Evolutionary conservation across 2,113 vertebrate species (phyloP).

Genomic region (Tretioscincus oriximinensis): DNA sequence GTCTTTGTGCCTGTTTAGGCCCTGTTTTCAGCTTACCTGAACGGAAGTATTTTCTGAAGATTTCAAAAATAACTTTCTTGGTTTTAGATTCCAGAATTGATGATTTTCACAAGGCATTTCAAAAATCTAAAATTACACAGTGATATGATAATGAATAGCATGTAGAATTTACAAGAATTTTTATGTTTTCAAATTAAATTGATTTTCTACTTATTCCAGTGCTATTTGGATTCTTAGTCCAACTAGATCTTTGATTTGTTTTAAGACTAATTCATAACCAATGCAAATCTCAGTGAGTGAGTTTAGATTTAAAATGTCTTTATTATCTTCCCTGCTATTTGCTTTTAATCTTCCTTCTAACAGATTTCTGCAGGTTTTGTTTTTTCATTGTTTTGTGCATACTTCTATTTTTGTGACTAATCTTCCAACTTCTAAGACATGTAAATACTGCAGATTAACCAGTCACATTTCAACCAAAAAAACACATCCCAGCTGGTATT

Average conservation of each 20-base stretch:
- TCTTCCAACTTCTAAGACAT: slow-evolving; percentile 44
- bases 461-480: slow-evolving; percentile 26
- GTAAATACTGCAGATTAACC: slow-evolving; percentile 50
- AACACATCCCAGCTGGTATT: slow-evolving; percentile 40
- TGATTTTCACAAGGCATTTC: neutral
- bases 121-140: neutral
- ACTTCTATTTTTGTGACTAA: slow-evolving; percentile 20
- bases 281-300: slow-evolving; percentile 53
- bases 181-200: neutral
- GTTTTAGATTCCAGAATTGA: neutral
- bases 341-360: slow-evolving; percentile 43
- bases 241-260: neutral
- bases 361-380: slow-evolving; percentile 17
- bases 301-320: slow-evolving; percentile 46
- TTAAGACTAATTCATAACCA: neutral
- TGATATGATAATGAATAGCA: neutral
- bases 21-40: no score
- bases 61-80: neutral
- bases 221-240: neutral
- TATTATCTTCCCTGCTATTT: slow-evolving; percentile 21
- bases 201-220: neutral
- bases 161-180: neutral
- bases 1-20: no score
- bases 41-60: no score
- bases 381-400: slow-evolving; percentile 33